phyloP scores from a whole-genome alignment of 1,140 invertebrate genomes.

The Drosophila subobscura region DNA sequence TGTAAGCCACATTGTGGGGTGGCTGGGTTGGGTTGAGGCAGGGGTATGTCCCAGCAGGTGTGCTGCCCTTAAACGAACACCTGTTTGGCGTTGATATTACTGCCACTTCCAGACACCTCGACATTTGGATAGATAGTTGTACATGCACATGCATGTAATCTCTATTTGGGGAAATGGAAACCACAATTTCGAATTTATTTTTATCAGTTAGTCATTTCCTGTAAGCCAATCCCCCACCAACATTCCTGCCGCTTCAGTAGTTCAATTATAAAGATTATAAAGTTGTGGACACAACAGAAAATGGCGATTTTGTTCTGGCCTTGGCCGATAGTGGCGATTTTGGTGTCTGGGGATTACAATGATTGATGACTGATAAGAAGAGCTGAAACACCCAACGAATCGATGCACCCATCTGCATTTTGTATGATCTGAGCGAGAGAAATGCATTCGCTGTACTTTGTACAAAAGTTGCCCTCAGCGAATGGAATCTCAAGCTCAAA shows the following conservation, averaged over 20 bases:
- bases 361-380: slow-evolving; percentile 55
- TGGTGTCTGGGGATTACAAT: slow-evolving; percentile 31
- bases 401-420: slow-evolving; percentile 19
- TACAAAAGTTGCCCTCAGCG: too few species aligned
- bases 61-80: slow-evolving; percentile 42
- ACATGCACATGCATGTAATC: neutral
- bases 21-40: too few species aligned
- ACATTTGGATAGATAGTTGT: too few species aligned
- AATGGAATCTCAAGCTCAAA: too few species aligned
- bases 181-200: slow-evolving; percentile 20
- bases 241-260: too few species aligned
- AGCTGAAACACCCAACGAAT: slow-evolving; percentile 17
- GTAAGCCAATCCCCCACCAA: neutral
- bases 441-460: neutral
- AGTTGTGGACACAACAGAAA: slow-evolving; percentile 20
- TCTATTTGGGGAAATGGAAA: slow-evolving; percentile 4
- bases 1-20: slow-evolving; percentile 21
- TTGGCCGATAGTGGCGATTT: slow-evolving; percentile 10
- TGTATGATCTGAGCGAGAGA: slow-evolving; percentile 17
- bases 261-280: slow-evolving; percentile 48
- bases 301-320: slow-evolving; percentile 27
- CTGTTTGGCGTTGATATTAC: slow-evolving; percentile 43
- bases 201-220: slow-evolving; percentile 69
- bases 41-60: slow-evolving; percentile 9
- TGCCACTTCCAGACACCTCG: neutral